Evolutionary conservation across 2,888 invertebrate species (phyloP), one percentile per base, ranked within the genome.

Genomic region (Thalpophila matura): DNA sequence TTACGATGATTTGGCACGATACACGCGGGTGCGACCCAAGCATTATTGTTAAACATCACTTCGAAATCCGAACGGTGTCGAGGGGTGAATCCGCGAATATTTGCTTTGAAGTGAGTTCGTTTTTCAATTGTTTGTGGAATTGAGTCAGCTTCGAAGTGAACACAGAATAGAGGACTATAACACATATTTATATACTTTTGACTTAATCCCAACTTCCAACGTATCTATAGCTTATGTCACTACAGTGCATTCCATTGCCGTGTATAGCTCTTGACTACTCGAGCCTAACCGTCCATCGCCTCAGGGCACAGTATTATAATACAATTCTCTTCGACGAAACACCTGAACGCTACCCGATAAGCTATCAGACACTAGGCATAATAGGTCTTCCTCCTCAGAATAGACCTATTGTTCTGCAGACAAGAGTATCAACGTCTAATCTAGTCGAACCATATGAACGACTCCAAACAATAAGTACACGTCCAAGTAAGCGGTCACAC

Each of bases 341-440:
- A 51, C 62, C 69, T 61, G 53, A 43, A 60, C 31, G 55, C 42
- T 14, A 9, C 5, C 9, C 35, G 56, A 74, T 74, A 72, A 45
- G 46, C 54, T 49, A 59, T 51, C 50, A 20, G 26, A 56, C 18
- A 33, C 63, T 38, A 42, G 18, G 7, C 50, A 37, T 31, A 38
- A 43, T 55, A 61, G 26, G 20, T 56, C 53, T 26, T 35, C 22
- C 56, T 35, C 50, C 27, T 24, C 31, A 43, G 60, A 60, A 69
- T 54, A 56, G 38, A 43, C 9, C 72, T 46, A 79, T 83, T 84
- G 83, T 84, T 75, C 58, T 31, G 14, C 49, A 61, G 16, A 70
- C 64, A 59, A 63, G 79, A 78, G 75, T 75, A 79, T 76, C 80
- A 78, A 45, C 46, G 73, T 74, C 61, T 80, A 74, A 82, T 84